Conservation (phyloP, 2,113 vertebrate genomes). For the Hyla sarda region DNA sequence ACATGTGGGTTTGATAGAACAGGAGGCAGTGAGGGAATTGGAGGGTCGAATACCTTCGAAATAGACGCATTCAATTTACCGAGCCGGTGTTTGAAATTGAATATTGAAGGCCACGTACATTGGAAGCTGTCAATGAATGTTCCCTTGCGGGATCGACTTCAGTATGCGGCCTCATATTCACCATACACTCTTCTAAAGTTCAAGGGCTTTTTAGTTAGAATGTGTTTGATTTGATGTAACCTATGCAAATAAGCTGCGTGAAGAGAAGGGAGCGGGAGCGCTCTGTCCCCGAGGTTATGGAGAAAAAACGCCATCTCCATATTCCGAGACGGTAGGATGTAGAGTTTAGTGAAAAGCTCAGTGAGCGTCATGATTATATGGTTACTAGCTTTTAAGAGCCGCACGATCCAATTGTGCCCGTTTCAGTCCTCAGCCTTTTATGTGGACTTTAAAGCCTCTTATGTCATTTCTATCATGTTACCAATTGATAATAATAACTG, state of each 20-base stretch:
- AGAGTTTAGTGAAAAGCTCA: constrained; percentile 7
- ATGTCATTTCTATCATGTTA: constrained; percentile 62
- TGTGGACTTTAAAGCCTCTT: constrained; percentile 62
- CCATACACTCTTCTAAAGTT: constrained; percentile 11
- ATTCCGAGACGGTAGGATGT: neutral
- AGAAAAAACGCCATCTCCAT: neutral
- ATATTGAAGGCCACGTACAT: constrained; percentile 6
- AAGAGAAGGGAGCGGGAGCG: neutral
- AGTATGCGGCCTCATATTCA: constrained; percentile 31
- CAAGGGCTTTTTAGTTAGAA: constrained; percentile 26
- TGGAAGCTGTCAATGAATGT: constrained; percentile 24
- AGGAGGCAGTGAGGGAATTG: neutral
- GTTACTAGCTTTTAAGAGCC: constrained; percentile 12
- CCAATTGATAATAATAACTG: constrained; percentile 58
- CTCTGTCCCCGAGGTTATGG: neutral
- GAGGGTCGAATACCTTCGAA: neutral
- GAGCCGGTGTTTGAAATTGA: constrained; percentile 11
- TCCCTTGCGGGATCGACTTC: neutral
- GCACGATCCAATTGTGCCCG: constrained; percentile 59
- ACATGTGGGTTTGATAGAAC: constrained; percentile 9
- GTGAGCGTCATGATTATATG: neutral
- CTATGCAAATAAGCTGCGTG: neutral
- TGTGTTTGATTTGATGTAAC: constrained; percentile 42
- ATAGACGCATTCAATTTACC: constrained; percentile 22
- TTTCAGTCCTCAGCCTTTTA: constrained; percentile 59